Evolutionary conservation across 2,113 vertebrate species (phyloP).

Genomic region (Bolborhynchus lineola): DNA sequence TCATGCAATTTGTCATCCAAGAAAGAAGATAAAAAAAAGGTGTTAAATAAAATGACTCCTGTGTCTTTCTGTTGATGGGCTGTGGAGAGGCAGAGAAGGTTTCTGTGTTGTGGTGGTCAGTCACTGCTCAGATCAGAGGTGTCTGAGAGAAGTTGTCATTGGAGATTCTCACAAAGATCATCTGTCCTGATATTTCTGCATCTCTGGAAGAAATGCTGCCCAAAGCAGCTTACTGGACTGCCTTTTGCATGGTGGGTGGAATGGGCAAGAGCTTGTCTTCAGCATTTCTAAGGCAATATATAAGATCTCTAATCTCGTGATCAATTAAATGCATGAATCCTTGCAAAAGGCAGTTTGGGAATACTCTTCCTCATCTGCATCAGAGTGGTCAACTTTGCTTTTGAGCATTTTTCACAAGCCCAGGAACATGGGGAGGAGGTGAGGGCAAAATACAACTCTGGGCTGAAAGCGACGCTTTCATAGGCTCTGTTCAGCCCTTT

Average conservation of each 20-base stretch:
- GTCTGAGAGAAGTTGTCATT: background rate
- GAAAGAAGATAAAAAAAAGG: background rate
- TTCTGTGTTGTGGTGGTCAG: background rate
- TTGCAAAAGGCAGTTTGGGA: background rate
- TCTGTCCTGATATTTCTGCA: background rate
- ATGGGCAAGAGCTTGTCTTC: background rate
- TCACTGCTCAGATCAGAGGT: background rate
- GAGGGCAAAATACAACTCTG: background rate
- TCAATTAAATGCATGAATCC: background rate
- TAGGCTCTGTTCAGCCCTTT: background rate
- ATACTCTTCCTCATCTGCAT: background rate
- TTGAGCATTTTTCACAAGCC: background rate
- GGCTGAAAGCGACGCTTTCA: background rate
- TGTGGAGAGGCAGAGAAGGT: background rate
- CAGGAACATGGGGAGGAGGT: background rate
- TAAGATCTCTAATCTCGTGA: background rate
- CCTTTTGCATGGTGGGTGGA: background rate
- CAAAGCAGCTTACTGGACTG: background rate
- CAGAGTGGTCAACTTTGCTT: background rate
- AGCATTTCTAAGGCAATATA: background rate
- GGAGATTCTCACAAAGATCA: background rate
- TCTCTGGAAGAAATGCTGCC: background rate
- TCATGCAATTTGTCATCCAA: background rate
- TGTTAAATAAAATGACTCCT: background rate
- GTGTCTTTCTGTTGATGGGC: background rate